A percentile compares a stretch with the other conserved stretches of the same genome.
phyloP scores from a whole-genome alignment of 2,113 vertebrate genomes.

The Xiphias gladius region DNA sequence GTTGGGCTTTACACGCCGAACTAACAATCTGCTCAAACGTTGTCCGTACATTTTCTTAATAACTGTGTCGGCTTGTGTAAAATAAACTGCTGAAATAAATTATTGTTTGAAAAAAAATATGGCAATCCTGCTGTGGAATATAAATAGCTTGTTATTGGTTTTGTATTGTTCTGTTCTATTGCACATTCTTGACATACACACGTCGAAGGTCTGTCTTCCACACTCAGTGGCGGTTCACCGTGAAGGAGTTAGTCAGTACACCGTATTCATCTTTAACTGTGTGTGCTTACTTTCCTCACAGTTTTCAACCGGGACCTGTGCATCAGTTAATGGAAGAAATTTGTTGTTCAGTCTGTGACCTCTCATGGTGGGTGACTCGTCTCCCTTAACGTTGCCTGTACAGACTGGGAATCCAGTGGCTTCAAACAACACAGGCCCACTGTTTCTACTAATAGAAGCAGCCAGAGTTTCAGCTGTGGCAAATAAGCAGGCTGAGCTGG shows the following conservation, averaged over 20 bases:
- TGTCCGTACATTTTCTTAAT: neutral
- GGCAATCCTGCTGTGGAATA: neutral
- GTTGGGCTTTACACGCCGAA: conserved; percentile 8
- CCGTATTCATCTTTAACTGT: conserved; percentile 18
- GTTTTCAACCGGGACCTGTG: conserved; percentile 41
- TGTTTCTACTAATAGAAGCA: conserved; percentile 75
- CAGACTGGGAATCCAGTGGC: conserved; percentile 51
- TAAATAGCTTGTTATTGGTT: neutral
- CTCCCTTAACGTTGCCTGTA: conserved; percentile 37
- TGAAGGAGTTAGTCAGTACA: neutral
- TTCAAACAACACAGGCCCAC: conserved; percentile 67
- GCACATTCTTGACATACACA: neutral
- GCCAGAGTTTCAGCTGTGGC: conserved; percentile 68
- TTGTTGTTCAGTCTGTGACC: conserved; percentile 41
- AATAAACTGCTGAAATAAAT: neutral
- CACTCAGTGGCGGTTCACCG: neutral
- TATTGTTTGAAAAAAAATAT: neutral
- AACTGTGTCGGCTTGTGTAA: neutral
- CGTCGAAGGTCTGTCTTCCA: neutral
- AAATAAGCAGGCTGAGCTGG: conserved; percentile 57
- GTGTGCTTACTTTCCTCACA: conserved; percentile 22
- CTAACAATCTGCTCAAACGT: neutral
- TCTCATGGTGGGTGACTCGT: conserved; percentile 39
- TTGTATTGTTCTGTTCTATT: neutral
- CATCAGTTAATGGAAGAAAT: conserved; percentile 34